Conservation (phyloP, 64 coral and sea anemone species). For the Astreopora myriophthalma region DNA sequence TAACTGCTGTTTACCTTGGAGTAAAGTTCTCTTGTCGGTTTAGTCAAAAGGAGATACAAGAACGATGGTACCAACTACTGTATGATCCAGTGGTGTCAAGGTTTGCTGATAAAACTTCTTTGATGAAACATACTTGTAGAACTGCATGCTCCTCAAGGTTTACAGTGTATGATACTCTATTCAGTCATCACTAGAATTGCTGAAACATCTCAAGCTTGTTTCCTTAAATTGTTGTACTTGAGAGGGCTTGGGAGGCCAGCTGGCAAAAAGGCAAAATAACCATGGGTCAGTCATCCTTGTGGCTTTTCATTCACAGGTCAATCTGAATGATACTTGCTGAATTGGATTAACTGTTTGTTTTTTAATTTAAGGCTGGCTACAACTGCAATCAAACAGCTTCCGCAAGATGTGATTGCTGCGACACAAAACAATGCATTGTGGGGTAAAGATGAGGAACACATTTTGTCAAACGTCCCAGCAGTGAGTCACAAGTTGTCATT, state of each 20-base stretch:
- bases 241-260: too few relatives aligned
- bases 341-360: not conserved
- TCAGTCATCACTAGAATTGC: too few relatives aligned
- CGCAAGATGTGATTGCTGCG: constrained; percentile 81
- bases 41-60: constrained; percentile 91
- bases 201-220: too few relatives aligned
- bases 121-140: too few relatives aligned
- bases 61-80: constrained; percentile 92
- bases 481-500: constrained; percentile 28
- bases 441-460: constrained; percentile 87
- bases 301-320: too few relatives aligned
- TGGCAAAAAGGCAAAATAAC: too few relatives aligned
- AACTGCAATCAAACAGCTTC: constrained; percentile 92
- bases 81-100: constrained; percentile 98
- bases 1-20: constrained; percentile 94
- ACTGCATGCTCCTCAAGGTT: not conserved
- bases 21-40: constrained; percentile 97
- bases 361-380: constrained; percentile 87
- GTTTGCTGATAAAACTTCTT: constrained; percentile 9
- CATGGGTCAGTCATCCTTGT: too few relatives aligned
- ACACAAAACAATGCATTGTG: constrained; percentile 97
- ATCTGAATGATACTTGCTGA: too few relatives aligned
- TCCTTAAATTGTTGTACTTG: too few relatives aligned
- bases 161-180: not conserved
- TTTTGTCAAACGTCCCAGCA: constrained; percentile 81